Conservation (phyloP, 2,888 invertebrate genomes). For the Cataglyphis cursor region DNA sequence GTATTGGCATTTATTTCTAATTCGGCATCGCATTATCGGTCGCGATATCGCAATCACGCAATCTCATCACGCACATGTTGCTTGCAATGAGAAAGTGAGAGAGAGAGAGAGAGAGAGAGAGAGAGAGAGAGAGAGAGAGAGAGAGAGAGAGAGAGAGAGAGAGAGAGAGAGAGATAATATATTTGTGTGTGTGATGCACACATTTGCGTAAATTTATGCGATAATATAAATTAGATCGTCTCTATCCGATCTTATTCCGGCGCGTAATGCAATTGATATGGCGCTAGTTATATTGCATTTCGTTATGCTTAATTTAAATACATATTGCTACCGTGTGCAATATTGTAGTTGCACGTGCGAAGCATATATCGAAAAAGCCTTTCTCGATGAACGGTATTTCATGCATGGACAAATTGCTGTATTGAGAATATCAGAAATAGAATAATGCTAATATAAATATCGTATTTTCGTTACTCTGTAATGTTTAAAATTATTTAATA, state of each 20-base stretch:
- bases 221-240: slow-evolving; percentile 14
- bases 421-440: not conserved
- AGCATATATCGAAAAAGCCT: not conserved
- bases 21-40: slow-evolving; percentile 23
- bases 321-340: not conserved
- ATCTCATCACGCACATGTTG: slow-evolving; percentile 10
- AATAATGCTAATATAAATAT: not conserved
- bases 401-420: not conserved
- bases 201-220: not conserved
- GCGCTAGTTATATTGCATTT: slow-evolving; percentile 6
- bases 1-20: slow-evolving; percentile 1
- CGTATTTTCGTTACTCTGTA: not conserved
- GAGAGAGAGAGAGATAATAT: no score
- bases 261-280: not conserved
- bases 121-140: no score
- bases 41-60: slow-evolving; percentile 10
- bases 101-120: no score
- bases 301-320: not conserved
- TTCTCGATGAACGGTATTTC: not conserved
- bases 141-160: no score
- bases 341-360: not conserved
- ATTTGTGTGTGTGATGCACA: not conserved
- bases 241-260: not conserved
- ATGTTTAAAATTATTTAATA: not conserved
- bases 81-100: not conserved